Percentiles rank a stretch among this genome's conserved stretches.
Conservation (phyloP, 2,113 vertebrate genomes). For the Dromaius novaehollandiae region DNA sequence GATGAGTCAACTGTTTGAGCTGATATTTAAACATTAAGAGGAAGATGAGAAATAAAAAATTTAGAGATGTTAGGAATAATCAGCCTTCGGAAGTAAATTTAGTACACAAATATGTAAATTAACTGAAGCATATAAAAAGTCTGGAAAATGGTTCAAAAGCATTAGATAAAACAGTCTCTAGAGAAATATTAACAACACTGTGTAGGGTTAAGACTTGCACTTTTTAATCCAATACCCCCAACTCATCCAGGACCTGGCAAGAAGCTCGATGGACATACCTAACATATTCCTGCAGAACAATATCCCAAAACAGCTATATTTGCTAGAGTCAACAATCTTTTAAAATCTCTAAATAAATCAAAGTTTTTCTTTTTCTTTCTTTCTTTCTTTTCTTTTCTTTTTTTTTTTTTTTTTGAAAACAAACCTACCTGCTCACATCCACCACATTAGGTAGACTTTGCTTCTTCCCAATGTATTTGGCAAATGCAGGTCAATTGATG, state of each 20-base stretch:
- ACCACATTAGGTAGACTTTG: neutral
- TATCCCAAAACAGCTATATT: neutral
- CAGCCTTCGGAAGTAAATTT: neutral
- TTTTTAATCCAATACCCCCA: neutral
- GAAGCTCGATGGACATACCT: neutral
- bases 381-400: neutral
- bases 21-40: slow-evolving; percentile 48
- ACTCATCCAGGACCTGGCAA: neutral
- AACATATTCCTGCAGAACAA: neutral
- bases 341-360: neutral
- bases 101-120: neutral
- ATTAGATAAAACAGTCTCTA: neutral
- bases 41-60: neutral
- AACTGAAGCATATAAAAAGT: neutral
- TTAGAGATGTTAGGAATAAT: neutral
- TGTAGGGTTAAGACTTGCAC: neutral
- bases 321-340: neutral
- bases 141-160: neutral
- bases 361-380: neutral
- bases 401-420: neutral
- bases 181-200: neutral
- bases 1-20: slow-evolving; percentile 64
- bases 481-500: neutral
- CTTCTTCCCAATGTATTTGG: neutral
- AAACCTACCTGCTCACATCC: neutral